A percentile compares a stretch with the other conserved stretches of the same genome.
Evolutionary conservation across 2,113 vertebrate species (phyloP).

Genomic region (Nycticryphes semicollaris): DNA sequence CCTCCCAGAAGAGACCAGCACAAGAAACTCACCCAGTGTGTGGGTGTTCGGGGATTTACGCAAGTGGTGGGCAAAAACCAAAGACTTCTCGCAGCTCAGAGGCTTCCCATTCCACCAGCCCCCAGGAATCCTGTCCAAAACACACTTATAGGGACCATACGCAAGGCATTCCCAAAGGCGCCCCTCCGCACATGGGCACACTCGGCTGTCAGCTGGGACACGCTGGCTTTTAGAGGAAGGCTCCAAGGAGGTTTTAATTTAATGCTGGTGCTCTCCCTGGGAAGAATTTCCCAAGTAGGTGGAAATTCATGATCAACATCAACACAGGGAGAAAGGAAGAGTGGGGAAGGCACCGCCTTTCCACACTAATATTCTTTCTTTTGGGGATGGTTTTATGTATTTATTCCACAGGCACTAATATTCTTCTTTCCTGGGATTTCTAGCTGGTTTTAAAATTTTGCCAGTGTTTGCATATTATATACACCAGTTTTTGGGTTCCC

Average conservation of each 20-base stretch:
- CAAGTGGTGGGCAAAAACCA: not conserved
- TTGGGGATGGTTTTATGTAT: not conserved
- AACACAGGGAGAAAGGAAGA: not conserved
- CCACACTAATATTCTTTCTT: not conserved
- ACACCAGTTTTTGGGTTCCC: not conserved
- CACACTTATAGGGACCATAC: not conserved
- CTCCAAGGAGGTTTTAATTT: constrained; percentile 38
- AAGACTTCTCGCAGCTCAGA: not conserved
- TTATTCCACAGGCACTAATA: not conserved
- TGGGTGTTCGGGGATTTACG: not conserved
- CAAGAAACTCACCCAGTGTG: not conserved
- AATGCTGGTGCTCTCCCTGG: not conserved
- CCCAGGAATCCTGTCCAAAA: not conserved
- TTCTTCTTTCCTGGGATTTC: not conserved
- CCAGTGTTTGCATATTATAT: not conserved
- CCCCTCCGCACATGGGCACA: not conserved
- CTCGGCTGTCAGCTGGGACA: not conserved
- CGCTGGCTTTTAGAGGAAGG: not conserved
- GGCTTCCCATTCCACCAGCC: not conserved
- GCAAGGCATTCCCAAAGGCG: rapidly evolving
- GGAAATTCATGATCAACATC: not conserved
- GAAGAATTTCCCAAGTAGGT: constrained; percentile 33
- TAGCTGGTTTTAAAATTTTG: not conserved
- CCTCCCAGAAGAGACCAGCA: not conserved
- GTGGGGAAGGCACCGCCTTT: not conserved